These are phyloP conservation scores for Nipponia nippon DNA, from an alignment of 2,113 vertebrate species.

Conservation along the genomic window DNA sequence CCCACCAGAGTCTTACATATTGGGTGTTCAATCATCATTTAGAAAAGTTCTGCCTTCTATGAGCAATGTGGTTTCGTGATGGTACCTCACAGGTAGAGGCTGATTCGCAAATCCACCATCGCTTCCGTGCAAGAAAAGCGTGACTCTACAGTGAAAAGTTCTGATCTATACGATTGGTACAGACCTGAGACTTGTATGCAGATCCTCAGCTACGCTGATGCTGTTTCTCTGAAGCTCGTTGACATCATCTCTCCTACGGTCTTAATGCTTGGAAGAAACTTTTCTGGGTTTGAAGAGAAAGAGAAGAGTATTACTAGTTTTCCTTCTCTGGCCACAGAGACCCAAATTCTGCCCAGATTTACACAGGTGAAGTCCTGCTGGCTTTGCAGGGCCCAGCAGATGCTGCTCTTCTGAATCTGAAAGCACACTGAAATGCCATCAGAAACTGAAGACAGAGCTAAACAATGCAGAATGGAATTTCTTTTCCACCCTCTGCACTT, in stretches of 20 bases:
- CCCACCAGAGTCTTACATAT: not conserved
- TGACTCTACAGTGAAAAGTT: not conserved
- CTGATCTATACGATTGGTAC: not conserved
- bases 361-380: not conserved
- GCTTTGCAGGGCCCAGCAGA: not conserved
- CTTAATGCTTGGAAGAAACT: not conserved
- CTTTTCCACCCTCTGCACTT: conserved; percentile 26
- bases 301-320: not conserved
- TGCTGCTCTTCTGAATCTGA: not conserved
- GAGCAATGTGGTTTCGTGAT: not conserved
- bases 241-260: not conserved
- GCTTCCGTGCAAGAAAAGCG: not conserved
- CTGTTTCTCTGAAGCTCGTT: not conserved
- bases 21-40: not conserved
- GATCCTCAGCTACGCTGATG: not conserved
- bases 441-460: not conserved
- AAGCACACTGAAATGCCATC: not conserved
- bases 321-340: not conserved
- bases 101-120: not conserved
- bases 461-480: not conserved
- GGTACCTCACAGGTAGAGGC: not conserved
- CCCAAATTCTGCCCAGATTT: not conserved
- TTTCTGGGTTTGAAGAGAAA: not conserved
- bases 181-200: not conserved
- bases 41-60: not conserved